Conservation (phyloP, 1,140 invertebrate species). For the Daktulosphaira vitifoliae region DNA sequence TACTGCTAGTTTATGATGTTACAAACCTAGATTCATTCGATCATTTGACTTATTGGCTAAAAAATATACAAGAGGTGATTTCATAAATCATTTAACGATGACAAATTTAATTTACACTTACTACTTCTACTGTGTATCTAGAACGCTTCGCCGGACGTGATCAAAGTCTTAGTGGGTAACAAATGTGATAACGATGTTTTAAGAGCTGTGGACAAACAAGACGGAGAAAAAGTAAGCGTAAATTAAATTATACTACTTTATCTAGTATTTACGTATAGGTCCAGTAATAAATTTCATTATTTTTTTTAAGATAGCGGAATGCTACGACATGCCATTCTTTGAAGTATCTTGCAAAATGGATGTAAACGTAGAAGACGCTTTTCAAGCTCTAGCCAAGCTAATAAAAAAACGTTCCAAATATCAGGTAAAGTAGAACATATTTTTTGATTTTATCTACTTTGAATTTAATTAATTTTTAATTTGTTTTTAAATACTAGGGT, state of each 20-base stretch:
- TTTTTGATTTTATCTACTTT: too few species aligned
- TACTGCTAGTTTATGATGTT: constrained; percentile 78
- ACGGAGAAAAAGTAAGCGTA: constrained; percentile 63
- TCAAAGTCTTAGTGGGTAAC: constrained; percentile 73
- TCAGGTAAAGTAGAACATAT: too few species aligned
- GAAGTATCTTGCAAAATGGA: constrained; percentile 86
- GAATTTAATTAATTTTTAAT: too few species aligned
- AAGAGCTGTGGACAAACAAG: constrained; percentile 63
- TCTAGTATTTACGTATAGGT: too few species aligned
- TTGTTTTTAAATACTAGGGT: not conserved
- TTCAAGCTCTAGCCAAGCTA: constrained; percentile 69
- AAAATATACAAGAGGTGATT: constrained; percentile 77
- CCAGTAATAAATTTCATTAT: not conserved
- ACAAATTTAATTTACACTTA: too few species aligned
- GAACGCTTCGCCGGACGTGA: constrained; percentile 77
- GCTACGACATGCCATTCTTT: constrained; percentile 85
- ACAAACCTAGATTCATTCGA: constrained; percentile 79
- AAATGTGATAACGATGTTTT: constrained; percentile 70
- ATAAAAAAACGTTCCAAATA: constrained; percentile 52
- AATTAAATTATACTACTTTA: constrained; percentile 9
- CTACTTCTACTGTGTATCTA: constrained; percentile 46
- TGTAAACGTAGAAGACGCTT: constrained; percentile 80
- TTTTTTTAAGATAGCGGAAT: constrained; percentile 65
- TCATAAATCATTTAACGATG: too few species aligned
- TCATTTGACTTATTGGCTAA: constrained; percentile 75